A percentile compares a stretch with the other conserved stretches of the same genome.
Conservation (phyloP, 2,888 invertebrate species). For the Oscheius sp. region DNA sequence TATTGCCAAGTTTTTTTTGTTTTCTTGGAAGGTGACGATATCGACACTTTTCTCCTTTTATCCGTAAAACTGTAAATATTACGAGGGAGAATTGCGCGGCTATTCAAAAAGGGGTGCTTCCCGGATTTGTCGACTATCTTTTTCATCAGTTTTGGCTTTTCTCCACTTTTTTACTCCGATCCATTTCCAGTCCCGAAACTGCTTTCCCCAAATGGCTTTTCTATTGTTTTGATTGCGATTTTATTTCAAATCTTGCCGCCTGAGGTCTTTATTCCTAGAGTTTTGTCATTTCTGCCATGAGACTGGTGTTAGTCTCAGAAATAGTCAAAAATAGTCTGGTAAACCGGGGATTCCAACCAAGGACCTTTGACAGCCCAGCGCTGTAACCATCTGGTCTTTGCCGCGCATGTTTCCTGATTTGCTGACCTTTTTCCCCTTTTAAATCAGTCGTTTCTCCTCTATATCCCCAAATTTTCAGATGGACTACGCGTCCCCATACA, state of each 20-base stretch:
- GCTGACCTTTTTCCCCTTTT: not conserved
- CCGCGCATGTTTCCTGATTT: not conserved
- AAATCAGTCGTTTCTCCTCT: not conserved
- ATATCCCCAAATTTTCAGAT: constrained; percentile 7
- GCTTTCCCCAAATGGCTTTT: constrained; percentile 11
- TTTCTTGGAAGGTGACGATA: not conserved
- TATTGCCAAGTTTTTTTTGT: not conserved
- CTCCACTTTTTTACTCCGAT: not conserved
- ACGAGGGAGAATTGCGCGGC: not conserved
- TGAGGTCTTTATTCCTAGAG: too few species aligned
- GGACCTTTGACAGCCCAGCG: too few species aligned
- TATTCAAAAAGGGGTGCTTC: too few species aligned
- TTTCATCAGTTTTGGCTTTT: not conserved
- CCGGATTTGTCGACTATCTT: not conserved
- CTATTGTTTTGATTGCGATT: not conserved
- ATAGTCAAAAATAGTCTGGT: too few species aligned
- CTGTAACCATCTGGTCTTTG: not conserved
- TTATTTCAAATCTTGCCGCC: not conserved
- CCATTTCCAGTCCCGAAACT: constrained; percentile 20
- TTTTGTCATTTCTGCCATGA: too few species aligned
- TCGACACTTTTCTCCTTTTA: not conserved
- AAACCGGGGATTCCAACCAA: too few species aligned
- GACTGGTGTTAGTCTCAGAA: too few species aligned
- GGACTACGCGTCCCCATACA: constrained; percentile 34
- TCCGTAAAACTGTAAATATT: not conserved